A percentile compares a stretch with the other conserved stretches of the same genome.
phyloP scores from a whole-genome alignment of 1,140 invertebrate species.

The Dufourea novaeangliae region DNA sequence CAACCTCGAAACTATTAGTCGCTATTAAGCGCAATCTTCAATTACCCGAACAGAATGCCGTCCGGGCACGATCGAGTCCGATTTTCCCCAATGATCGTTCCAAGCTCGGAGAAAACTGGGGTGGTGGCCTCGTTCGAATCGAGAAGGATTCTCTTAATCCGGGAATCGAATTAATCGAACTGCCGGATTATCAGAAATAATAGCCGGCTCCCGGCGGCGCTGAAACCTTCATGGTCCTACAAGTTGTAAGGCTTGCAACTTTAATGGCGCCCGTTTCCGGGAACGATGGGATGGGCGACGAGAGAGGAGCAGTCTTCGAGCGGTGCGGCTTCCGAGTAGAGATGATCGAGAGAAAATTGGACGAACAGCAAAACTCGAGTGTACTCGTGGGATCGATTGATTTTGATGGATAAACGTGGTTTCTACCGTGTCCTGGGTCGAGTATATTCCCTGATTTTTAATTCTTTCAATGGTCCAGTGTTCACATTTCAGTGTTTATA shows the following conservation, averaged over 20 bases:
- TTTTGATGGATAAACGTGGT: constrained; percentile 72
- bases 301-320: background rate
- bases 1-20: too few relatives aligned
- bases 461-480: constrained; percentile 21
- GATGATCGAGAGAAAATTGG: background rate
- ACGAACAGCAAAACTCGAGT: constrained; percentile 37
- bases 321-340: background rate
- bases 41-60: background rate
- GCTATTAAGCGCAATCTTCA: too few relatives aligned
- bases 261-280: background rate
- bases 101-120: too few relatives aligned
- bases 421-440: background rate
- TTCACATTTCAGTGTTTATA: too few relatives aligned
- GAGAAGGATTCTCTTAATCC: constrained; percentile 51
- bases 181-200: constrained; percentile 56
- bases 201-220: constrained; percentile 24
- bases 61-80: background rate
- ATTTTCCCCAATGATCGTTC: background rate
- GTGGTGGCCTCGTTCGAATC: background rate
- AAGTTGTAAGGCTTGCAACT: background rate
- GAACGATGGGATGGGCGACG: background rate
- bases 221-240: background rate
- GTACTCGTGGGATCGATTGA: constrained; percentile 64
- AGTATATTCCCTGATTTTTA: background rate
- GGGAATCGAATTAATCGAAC: constrained; percentile 61